These are phyloP conservation scores for Neocrepidodera transversa DNA, from an alignment of 2,888 invertebrate species.

Conservation along the genomic window DNA sequence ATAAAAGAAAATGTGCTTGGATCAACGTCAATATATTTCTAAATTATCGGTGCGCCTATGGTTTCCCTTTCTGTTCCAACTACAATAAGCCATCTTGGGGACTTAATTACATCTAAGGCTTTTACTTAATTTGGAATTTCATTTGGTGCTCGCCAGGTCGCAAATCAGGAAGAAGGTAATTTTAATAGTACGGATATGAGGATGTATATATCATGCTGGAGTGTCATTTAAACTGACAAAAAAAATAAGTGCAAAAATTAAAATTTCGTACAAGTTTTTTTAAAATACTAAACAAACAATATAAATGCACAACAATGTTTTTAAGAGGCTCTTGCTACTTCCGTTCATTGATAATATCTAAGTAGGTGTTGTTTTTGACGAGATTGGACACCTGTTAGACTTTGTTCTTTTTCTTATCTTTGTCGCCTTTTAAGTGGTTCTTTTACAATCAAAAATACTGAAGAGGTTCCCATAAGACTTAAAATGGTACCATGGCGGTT, in stretches of 20 bases:
- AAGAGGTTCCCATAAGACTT: neutral
- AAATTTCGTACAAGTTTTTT: too few relatives aligned
- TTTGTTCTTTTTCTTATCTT: slow-evolving; percentile 4
- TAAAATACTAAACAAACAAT: neutral
- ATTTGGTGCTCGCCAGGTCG: slow-evolving; percentile 58
- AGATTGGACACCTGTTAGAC: slow-evolving; percentile 46
- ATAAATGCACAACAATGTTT: neutral
- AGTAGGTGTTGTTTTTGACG: slow-evolving; percentile 48
- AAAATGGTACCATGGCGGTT: too few relatives aligned
- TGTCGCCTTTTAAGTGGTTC: neutral
- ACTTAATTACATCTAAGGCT: slow-evolving; percentile 59
- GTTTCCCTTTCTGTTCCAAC: slow-evolving; percentile 28
- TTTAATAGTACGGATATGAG: slow-evolving; percentile 44
- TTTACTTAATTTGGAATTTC: slow-evolving; percentile 62
- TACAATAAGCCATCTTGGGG: slow-evolving; percentile 59
- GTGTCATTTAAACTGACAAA: too few relatives aligned
- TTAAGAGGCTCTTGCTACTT: slow-evolving; percentile 16
- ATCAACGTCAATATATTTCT: too few relatives aligned
- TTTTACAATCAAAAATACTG: neutral
- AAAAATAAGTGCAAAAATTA: too few relatives aligned
- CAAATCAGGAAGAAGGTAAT: slow-evolving; percentile 60
- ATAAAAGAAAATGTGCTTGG: too few relatives aligned
- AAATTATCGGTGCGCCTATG: too few relatives aligned
- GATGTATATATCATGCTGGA: too few relatives aligned
- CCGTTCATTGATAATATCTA: slow-evolving; percentile 42